These are phyloP conservation scores for Sebastes cheni DNA, from an alignment of 2,797 vertebrate species.

Conservation along the genomic window DNA sequence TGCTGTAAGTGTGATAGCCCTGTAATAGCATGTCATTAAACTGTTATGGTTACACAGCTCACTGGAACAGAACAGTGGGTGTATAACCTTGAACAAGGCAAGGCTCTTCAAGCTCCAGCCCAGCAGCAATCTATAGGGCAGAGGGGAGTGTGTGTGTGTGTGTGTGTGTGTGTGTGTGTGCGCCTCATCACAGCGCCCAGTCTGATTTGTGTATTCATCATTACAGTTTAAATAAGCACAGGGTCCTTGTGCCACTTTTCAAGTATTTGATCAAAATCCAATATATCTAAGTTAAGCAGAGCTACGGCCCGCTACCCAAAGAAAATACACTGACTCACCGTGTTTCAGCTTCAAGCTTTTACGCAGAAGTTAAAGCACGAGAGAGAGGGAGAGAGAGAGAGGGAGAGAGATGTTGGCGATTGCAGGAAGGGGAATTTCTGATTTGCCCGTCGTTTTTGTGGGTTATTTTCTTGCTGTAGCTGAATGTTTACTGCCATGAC, in stretches of 20 bases:
- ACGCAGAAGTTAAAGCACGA: conserved; percentile 40
- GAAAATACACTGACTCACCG: conserved; percentile 70
- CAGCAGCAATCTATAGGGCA: conserved; percentile 55
- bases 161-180: not conserved
- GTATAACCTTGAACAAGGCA: conserved; percentile 75
- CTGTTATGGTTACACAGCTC: conserved; percentile 82
- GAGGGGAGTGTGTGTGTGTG: conserved; percentile 38
- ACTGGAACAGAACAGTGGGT: conserved; percentile 73
- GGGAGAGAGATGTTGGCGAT: conserved; percentile 24
- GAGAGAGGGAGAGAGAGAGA: conserved; percentile 4
- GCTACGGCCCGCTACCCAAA: conserved; percentile 61
- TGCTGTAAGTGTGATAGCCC: conserved; percentile 75
- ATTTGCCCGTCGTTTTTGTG: conserved; percentile 50
- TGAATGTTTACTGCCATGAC: conserved; percentile 71
- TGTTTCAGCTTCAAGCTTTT: conserved; percentile 41
- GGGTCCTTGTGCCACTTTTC: conserved; percentile 64
- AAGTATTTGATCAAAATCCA: conserved; percentile 78
- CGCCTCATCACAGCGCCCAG: conserved; percentile 42
- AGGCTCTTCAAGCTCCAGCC: conserved; percentile 57
- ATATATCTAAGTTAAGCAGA: conserved; percentile 69
- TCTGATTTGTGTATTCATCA: conserved; percentile 80
- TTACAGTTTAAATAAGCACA: conserved; percentile 82
- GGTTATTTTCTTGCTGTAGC: conserved; percentile 53
- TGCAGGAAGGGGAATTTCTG: conserved; percentile 51
- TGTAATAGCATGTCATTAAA: conserved; percentile 83